phyloP scores from a whole-genome alignment of 1,140 invertebrate species.

The Bursaphelenchus mucronatus region DNA sequence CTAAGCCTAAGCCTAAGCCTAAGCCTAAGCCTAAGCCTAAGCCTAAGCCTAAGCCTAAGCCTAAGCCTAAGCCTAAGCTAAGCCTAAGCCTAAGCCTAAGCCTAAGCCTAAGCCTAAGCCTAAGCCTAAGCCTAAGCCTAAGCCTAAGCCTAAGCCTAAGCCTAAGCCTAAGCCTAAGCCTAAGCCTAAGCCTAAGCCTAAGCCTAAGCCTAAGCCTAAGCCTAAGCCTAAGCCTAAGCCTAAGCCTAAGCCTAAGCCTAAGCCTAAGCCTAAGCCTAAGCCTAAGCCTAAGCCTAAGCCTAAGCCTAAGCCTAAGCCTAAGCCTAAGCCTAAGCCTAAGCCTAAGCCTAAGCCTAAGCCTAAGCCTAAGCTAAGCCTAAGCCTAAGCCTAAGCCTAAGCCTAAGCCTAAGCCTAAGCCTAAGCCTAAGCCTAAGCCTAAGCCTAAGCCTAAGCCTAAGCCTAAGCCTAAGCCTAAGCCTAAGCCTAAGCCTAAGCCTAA shows the following conservation, averaged over 20 bases:
- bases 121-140: no score
- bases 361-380: background rate
- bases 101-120: no score
- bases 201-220: constrained; percentile 2
- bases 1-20: no score
- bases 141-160: background rate
- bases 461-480: constrained; percentile 10
- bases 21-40: no score
- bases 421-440: constrained; percentile 11
- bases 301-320: constrained; percentile 10
- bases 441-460: constrained; percentile 8
- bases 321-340: constrained; percentile 4
- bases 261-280: constrained; percentile 10
- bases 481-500: constrained; percentile 4
- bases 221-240: background rate
- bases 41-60: no score
- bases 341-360: constrained; percentile 5
- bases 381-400: background rate
- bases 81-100: no score
- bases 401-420: constrained; percentile 13
- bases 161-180: constrained; percentile 9
- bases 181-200: constrained; percentile 6
- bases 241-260: constrained; percentile 3
- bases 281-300: constrained; percentile 10
- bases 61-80: no score